A percentile compares a stretch with the other conserved stretches of the same genome.
These are phyloP conservation scores for Limonius californicus DNA, from an alignment of 1,140 invertebrate species.

Conservation along the genomic window DNA sequence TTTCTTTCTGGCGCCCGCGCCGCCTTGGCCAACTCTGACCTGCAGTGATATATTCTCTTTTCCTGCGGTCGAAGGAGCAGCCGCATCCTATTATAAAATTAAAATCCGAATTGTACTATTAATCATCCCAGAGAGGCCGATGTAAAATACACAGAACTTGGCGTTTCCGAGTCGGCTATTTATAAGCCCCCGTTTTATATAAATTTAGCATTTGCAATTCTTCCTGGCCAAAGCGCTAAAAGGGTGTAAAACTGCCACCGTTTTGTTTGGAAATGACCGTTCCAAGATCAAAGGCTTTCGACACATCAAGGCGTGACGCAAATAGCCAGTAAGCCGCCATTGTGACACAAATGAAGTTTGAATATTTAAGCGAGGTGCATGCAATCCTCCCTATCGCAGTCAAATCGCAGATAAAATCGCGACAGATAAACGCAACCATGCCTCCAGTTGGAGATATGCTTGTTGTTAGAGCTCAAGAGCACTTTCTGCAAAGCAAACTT, in stretches of 20 bases:
- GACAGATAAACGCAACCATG: not conserved
- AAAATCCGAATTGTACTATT: not conserved
- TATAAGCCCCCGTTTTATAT: not conserved
- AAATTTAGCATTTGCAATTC: constrained; percentile 13
- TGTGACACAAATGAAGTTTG: constrained; percentile 18
- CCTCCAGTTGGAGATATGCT: not conserved
- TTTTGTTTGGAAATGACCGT: constrained; percentile 15
- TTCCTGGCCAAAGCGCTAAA: constrained; percentile 1
- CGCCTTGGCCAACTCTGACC: not conserved
- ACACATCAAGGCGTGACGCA: constrained; percentile 12
- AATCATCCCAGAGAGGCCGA: not conserved
- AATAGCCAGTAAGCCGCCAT: constrained; percentile 17
- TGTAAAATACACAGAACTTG: not conserved
- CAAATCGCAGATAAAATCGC: constrained; percentile 1
- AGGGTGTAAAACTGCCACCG: constrained; percentile 7
- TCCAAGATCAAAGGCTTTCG: constrained; percentile 14
- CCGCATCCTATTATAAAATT: not conserved
- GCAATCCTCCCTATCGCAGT: constrained; percentile 2
- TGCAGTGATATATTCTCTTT: not conserved
- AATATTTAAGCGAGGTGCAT: constrained; percentile 15
- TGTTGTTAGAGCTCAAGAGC: too few species aligned
- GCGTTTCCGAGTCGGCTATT: not conserved
- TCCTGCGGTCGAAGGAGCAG: not conserved
- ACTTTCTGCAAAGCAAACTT: not conserved
- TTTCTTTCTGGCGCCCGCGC: not conserved